Conservation (phyloP, 1,140 invertebrate species). For the Orius insidiosus region DNA sequence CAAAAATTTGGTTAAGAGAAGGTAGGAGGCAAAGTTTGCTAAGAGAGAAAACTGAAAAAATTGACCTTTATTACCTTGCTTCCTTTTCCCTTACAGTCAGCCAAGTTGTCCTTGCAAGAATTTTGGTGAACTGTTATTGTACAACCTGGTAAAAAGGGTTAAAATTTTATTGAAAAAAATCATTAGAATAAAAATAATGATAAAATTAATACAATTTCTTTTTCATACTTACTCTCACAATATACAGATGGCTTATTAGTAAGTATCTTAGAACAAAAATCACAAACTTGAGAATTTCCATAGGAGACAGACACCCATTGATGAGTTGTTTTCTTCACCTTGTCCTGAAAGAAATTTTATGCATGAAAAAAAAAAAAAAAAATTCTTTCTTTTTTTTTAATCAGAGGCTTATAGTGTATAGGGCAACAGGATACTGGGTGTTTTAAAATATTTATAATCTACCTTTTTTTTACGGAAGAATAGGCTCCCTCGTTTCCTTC, state of each 20-base stretch:
- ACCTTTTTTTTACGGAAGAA: constrained; percentile 82
- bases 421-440: constrained; percentile 7
- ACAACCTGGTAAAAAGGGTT: constrained; percentile 38
- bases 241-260: constrained; percentile 56
- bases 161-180: too few species aligned
- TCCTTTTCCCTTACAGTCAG: constrained; percentile 53
- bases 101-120: constrained; percentile 68
- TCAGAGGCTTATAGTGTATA: constrained; percentile 12
- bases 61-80: constrained; percentile 47
- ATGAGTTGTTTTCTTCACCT: constrained; percentile 50
- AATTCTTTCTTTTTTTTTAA: too few species aligned
- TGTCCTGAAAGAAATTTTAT: constrained; percentile 33
- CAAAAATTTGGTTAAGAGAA: too few species aligned
- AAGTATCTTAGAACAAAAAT: constrained; percentile 63
- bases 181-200: too few species aligned
- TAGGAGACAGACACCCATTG: constrained; percentile 58
- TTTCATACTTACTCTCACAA: constrained; percentile 41
- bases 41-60: too few species aligned
- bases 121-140: constrained; percentile 68
- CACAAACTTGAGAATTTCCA: constrained; percentile 50
- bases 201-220: too few species aligned
- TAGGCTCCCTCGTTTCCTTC: constrained; percentile 67
- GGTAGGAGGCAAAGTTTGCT: too few species aligned
- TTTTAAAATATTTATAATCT: too few species aligned
- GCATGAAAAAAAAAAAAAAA: constrained; percentile 4